Base-by-base conservation (phyloP, 2,888 invertebrate species). In the Microplitis deprimator region DNA sequence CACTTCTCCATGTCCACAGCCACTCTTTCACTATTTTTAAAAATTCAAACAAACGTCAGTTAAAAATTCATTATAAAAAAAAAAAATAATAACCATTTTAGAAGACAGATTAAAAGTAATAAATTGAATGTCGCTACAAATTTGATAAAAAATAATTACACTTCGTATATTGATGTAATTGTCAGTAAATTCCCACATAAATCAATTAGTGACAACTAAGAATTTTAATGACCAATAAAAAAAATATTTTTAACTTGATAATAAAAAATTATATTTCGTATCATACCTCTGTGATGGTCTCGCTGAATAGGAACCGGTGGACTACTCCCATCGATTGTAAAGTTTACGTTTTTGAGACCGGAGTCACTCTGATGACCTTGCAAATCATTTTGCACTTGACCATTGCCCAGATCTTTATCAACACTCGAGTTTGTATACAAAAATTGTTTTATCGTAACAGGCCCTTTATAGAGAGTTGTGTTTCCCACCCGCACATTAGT, bases 401-500 rank as follows among this genome's bases (percentile, higher is more conserved):
- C 84, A 7, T 79, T 76, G 8, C 77, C 29, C 29, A 29, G 29
- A 29, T 29, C 29, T 29, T 29, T 29, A 29, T 29, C 60, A 7
- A 80, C 70, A 67, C 64, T 40, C 0, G 85, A 81, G 61, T 83
- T 85, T 7, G 87, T 87, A 17, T 94, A 93, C 75, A 95, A 91
- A 81, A 95, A 92, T 87, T 95, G 95, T 86, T 94, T 95, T 82
- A 95, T 95, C 50, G 93, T 94, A 16, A 95, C 95, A 68, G 95
- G 95, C 6, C 95, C 95, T 85, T 95, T 93, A 85, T 95, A 95
- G 84, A 93, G 93, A 5, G 94, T 94, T 84, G 94, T 95, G 83
- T 94, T 94, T 0, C 95, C 96, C 82, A 96, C 93, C 81, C 94
- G 94, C 1, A 95, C 93, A 87, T 95, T 94, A 39, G 92, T 92